Percentiles rank a stretch among this genome's conserved stretches.
These are phyloP conservation scores for Noctua janthina DNA, from an alignment of 2,888 invertebrate species.

Conservation along the genomic window DNA sequence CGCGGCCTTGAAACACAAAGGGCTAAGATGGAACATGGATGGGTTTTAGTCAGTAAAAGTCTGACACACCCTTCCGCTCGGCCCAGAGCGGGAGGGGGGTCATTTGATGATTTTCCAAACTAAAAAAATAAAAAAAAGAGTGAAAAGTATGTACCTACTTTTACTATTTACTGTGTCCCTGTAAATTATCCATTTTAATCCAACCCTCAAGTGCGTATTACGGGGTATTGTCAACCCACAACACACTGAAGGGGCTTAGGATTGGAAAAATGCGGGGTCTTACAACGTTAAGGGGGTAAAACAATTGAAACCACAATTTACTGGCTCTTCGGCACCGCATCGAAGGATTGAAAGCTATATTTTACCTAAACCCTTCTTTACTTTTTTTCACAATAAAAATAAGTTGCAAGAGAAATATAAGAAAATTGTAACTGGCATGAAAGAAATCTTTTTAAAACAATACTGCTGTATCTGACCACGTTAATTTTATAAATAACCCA, in stretches of 20 bases:
- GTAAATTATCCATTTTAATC: conserved; percentile 19
- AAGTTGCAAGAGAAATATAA: not conserved
- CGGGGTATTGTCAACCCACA: conserved; percentile 27
- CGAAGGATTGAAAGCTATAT: conserved; percentile 36
- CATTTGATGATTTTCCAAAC: too few relatives aligned
- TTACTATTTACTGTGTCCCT: not conserved
- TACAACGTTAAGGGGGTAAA: conserved; percentile 67
- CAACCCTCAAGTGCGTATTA: conserved; percentile 47
- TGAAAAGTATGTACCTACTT: too few relatives aligned
- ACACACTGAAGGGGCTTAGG: conserved; percentile 41
- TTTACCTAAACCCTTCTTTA: conserved; percentile 1
- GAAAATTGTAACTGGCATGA: not conserved
- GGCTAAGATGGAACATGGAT: too few relatives aligned
- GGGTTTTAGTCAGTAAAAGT: too few relatives aligned
- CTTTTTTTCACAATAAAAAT: not conserved
- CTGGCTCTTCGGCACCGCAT: conserved; percentile 47
- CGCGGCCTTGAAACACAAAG: too few relatives aligned
- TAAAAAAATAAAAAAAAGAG: too few relatives aligned
- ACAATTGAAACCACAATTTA: conserved; percentile 68
- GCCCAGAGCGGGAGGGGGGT: too few relatives aligned
- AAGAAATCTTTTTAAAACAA: not conserved
- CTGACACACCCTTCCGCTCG: too few relatives aligned
- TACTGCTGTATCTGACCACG: not conserved
- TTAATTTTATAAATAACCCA: not conserved
- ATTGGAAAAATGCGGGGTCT: conserved; percentile 56